Base-by-base conservation (phyloP, 2,797 vertebrate genomes). In the Potorous gilbertii region DNA sequence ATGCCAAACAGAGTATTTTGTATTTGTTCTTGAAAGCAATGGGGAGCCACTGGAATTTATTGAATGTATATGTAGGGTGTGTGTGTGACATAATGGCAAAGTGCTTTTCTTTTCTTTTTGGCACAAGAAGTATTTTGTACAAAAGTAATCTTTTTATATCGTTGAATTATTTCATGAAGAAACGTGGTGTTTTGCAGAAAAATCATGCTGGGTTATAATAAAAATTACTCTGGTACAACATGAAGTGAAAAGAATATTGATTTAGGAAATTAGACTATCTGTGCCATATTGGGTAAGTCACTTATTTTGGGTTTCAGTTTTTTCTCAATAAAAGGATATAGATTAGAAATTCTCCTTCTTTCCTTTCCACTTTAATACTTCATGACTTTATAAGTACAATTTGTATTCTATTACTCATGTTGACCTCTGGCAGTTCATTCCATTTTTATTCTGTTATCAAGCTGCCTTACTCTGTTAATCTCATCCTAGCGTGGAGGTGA, bases 111-210 rank as follows among this genome's bases (percentile, higher is more conserved):
- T 59, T 34, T 62, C 34, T 52, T 93, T 94, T 91, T 92, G 74
- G 62, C 27, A 21, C 46, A 62, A 62, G 54, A 56, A 55, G 55
- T 66, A 94, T 91, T 96, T 93, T 95, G 52, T 55, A 92, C 5
- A 50, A 93, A 94, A 89, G 55, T 2, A 13, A 91, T 66, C 92
- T 29, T 40, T 34, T 94, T 59, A 31, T 81, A 31, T 4, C 13
- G 2, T 31, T 24, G 89, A 34, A 31, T 87, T 92, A 16, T 34
- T 52, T 18, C 8, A 40, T 55, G 24, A 92, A 90, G 55, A 95
- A 62, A 74, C 9, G 28, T 0, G 12, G 1, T 40, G 54, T 90
- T 90, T 46, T 91, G 66, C 93, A 93, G 55, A 34, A 90, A 95
- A 90, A 54, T 90, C 3, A 31, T 31, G 16, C 12, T 92, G 28